Base-by-base conservation (phyloP, 2,797 vertebrate genomes). In the Gymnothorax javanicus region DNA sequence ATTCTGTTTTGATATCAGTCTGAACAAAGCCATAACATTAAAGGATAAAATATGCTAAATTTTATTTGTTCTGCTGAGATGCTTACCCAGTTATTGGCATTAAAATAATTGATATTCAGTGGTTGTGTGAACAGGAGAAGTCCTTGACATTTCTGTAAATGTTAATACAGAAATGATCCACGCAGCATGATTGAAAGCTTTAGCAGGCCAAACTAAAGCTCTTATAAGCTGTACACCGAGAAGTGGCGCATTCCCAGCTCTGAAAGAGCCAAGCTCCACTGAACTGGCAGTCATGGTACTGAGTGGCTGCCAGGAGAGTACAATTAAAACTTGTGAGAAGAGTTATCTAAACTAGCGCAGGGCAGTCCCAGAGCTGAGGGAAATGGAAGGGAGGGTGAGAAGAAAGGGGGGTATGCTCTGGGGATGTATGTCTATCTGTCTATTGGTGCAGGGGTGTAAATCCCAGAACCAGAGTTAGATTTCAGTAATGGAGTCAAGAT, bases 131-230 rank as follows among this genome's bases (percentile, higher is more conserved):
- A 69, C 23, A 25, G 60, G 60, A 62, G 64, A 69, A 69, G 64
- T n/a, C 64, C 23, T n/a, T 69, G 64, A 7, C 64, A 69, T 25
- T 25, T 6, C n/a, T 69, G 64, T 23, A 69, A 62, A 69, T 7
- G 64, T 69, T 69, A 69, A 69, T 69, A 69, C n/a, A 20, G 64
- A 7, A 69, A 7, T 69, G 64, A n/a, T 25, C 64, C 7, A 6
- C 23, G 64, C n/a, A 1, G 20, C 6, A 3, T 8, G 64, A 8
- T 23, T 69, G 64, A 69, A 69, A 23, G 50, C 57, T 33, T 54
- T 27, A 82, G 84, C 77, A 81, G 77, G 77, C 77, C 77, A 75
- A 83, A 88, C 83, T 86, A 83, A 83, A 84, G 67, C 84, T 85
- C 59, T 23, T 43, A 56, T 43, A 71, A 79, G 79, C 85, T 33